Evolutionary conservation across 2,888 invertebrate genomes (phyloP).

Genomic region (Parthenolecanium corni): DNA sequence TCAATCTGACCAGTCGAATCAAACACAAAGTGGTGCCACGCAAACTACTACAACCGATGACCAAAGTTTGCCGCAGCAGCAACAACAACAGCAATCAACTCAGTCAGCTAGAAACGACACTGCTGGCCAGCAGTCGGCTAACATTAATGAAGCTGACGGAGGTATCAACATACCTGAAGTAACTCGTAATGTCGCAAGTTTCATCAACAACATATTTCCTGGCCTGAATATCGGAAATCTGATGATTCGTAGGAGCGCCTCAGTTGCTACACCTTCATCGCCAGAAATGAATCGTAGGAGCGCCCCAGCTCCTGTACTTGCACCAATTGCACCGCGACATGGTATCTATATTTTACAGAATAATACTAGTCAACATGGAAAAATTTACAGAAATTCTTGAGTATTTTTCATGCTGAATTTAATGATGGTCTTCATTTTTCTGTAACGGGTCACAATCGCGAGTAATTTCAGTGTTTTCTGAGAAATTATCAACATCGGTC

Average conservation of each 20-base stretch:
- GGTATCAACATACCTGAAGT: background rate
- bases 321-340: too few species aligned
- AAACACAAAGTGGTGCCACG: background rate
- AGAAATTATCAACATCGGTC: too few species aligned
- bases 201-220: constrained; percentile 6
- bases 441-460: too few species aligned
- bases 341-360: too few species aligned
- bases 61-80: background rate
- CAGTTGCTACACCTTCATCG: background rate
- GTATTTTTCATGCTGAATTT: too few species aligned
- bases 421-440: too few species aligned
- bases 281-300: too few species aligned
- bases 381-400: too few species aligned
- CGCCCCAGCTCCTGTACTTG: too few species aligned
- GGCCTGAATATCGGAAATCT: constrained; percentile 11
- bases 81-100: background rate
- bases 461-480: too few species aligned
- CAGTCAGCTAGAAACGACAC: background rate
- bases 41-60: background rate
- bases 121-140: background rate
- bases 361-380: too few species aligned
- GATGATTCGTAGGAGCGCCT: constrained; percentile 1
- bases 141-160: background rate
- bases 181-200: background rate
- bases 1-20: background rate